Evolutionary conservation across 1,140 invertebrate species (phyloP), one percentile per base, ranked within the genome.

Genomic region (Papilio machaon): DNA sequence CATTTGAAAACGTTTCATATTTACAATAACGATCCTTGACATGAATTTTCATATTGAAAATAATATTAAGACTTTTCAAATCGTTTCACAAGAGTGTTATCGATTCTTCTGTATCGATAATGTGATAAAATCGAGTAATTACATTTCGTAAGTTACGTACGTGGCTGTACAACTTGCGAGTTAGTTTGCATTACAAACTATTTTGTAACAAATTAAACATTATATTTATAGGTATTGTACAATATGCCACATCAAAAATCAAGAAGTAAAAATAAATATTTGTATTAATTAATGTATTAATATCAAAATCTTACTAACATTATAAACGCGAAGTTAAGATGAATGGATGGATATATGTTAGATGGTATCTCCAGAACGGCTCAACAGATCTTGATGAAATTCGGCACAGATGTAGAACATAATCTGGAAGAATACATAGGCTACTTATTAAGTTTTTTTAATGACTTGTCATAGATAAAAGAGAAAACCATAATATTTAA

Each of bases 11-110:
- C 73, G 73, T 76, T 47, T 76, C 11, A 23, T 76, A 73, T 73
- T 73, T 73, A 73, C 43, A 47, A 73, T 43, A 73, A 46, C 43
- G 73, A 49, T 76, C 74, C 74, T 76, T 76, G 74, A 76, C 74
- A 76, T 76, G 74, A 23, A 49, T 76, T 76, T 76, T 76, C 47
- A 76, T 49, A 76, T 49, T 49, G 47, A 76, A 76, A 76, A 76
- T 35, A 54, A 76, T 76, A 52, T 76, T 23, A n/a, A 15, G n/a
- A 70, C 30, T 35, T 70, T 70, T 70, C 64, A 38, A 70, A 70
- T 70, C 4, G 64, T 70, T 35, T 70, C 64, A 30, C 30, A 70
- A 70, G 64, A 35, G 11, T 30, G 64, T 70, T 35, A 70, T 70
- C 64, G 13, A 35, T 70, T 64, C 60, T 23, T 70, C 30, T 70